Percentiles rank a stretch among this genome's conserved stretches.
These are phyloP conservation scores for Laspeyria flexula DNA, from an alignment of 2,888 invertebrate species.

Conservation along the genomic window DNA sequence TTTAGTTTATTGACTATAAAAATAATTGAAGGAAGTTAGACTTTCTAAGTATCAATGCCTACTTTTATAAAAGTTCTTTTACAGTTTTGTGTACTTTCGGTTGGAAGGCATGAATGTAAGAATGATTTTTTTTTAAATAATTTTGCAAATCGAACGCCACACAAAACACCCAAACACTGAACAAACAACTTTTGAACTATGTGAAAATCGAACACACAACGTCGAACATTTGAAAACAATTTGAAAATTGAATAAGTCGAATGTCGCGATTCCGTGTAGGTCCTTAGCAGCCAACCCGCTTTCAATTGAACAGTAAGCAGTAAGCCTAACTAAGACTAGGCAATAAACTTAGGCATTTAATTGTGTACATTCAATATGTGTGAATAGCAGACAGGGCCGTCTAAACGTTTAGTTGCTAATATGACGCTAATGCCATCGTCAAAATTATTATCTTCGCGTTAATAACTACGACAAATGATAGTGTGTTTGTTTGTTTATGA, in stretches of 20 bases:
- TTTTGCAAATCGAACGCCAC: too few relatives aligned
- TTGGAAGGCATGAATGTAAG: too few relatives aligned
- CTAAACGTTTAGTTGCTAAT: slow-evolving; percentile 23
- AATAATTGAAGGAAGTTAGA: not conserved
- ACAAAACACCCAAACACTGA: too few relatives aligned
- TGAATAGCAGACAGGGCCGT: slow-evolving; percentile 54
- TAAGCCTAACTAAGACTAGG: slow-evolving; percentile 17
- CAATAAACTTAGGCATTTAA: slow-evolving; percentile 61
- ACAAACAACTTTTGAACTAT: too few relatives aligned
- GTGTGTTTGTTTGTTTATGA: not conserved
- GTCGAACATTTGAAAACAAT: too few relatives aligned
- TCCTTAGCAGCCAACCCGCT: too few relatives aligned
- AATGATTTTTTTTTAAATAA: too few relatives aligned
- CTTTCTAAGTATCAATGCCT: not conserved
- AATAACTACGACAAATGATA: not conserved
- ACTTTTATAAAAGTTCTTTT: too few relatives aligned
- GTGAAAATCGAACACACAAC: too few relatives aligned
- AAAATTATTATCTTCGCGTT: not conserved
- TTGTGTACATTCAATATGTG: slow-evolving; percentile 64
- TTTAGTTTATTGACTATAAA: not conserved
- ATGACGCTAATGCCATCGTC: slow-evolving; percentile 32
- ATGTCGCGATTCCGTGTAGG: too few relatives aligned
- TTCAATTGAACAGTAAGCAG: slow-evolving; percentile 11
- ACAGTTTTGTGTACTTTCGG: too few relatives aligned
- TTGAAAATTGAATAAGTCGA: too few relatives aligned